These are phyloP conservation scores for Coregonus ussuriensis DNA, from an alignment of 2,797 vertebrate species.

Conservation along the genomic window DNA sequence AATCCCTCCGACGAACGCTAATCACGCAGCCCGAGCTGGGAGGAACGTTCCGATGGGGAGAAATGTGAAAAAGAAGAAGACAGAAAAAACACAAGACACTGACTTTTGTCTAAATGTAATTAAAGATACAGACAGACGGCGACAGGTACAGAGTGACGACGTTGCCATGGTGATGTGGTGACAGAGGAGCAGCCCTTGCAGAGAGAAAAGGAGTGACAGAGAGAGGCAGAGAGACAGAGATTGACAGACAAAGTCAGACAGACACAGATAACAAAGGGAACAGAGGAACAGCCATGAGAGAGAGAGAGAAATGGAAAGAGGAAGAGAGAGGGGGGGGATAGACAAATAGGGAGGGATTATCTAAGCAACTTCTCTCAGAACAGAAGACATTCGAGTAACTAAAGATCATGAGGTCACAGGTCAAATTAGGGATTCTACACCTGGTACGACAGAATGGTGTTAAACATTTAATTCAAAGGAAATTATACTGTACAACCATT, in stretches of 20 bases:
- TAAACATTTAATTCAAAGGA: too few species aligned
- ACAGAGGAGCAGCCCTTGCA: conserved; percentile 7
- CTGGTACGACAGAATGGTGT: not conserved
- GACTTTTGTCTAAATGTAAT: conserved; percentile 7
- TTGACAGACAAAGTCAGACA: not conserved
- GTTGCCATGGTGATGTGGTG: conserved; percentile 13
- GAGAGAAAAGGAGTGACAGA: not conserved
- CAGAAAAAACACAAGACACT: not conserved
- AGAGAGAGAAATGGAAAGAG: not conserved
- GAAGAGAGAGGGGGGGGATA: not conserved
- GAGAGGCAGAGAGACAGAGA: conserved; percentile 8
- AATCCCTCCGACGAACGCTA: conserved; percentile 9
- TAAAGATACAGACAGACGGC: not conserved
- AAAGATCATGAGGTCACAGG: not conserved
- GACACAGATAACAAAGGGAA: not conserved
- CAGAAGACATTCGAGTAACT: not conserved
- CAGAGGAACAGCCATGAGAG: not conserved
- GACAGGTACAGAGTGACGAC: conserved; percentile 2
- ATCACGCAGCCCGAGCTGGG: not conserved
- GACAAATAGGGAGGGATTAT: not conserved
- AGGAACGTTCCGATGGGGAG: not conserved
- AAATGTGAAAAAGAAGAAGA: not conserved
- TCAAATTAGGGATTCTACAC: not conserved
- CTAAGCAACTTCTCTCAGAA: not conserved
- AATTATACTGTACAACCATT: too few species aligned